These are phyloP conservation scores for Sesia apiformis DNA, from an alignment of 2,888 invertebrate species.

Conservation along the genomic window DNA sequence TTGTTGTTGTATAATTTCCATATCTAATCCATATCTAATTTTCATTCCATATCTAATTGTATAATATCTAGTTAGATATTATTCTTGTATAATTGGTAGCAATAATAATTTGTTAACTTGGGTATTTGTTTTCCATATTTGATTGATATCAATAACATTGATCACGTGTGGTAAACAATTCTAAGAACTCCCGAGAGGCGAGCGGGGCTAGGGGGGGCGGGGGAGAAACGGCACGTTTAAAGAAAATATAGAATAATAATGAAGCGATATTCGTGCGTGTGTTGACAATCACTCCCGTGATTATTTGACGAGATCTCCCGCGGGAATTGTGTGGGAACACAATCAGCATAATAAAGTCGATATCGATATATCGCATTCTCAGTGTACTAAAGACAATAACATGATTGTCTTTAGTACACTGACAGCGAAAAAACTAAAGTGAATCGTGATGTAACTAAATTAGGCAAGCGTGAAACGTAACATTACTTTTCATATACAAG, in stretches of 20 bases:
- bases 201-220: conserved; percentile 1
- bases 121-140: neutral
- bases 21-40: too few species aligned
- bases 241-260: conserved; percentile 46
- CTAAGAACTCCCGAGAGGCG: conserved; percentile 4
- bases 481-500: too few species aligned
- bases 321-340: conserved; percentile 25
- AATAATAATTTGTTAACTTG: too few species aligned
- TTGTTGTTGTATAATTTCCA: too few species aligned
- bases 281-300: conserved; percentile 68
- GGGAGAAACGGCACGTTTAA: conserved; percentile 13
- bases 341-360: conserved; percentile 25
- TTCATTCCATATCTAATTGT: too few species aligned
- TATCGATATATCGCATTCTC: neutral
- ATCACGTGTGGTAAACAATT: neutral
- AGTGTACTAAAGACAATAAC: too few species aligned
- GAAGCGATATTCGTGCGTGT: conserved; percentile 45
- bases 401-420: too few species aligned
- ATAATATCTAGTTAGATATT: too few species aligned
- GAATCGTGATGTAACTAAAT: too few species aligned
- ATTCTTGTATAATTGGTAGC: too few species aligned
- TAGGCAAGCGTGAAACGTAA: too few species aligned
- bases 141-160: neutral
- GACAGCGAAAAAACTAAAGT: too few species aligned
- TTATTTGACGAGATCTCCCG: conserved; percentile 56